Conservation (phyloP, 1,140 invertebrate genomes). For the Hylaeus volcanicus region DNA sequence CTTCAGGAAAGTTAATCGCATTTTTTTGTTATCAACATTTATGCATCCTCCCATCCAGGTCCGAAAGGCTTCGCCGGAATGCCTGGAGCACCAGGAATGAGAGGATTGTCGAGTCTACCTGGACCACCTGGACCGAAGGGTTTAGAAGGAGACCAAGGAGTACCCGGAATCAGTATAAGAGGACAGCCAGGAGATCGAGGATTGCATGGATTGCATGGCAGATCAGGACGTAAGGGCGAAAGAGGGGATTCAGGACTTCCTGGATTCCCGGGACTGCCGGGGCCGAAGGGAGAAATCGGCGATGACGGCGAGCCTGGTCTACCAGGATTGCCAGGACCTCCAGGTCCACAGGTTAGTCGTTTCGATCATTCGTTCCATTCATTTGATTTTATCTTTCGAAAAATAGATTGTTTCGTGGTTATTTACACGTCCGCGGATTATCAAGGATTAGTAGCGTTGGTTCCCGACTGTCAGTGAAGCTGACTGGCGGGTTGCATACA, state of each 20-base stretch:
- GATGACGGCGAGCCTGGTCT: conserved; percentile 79
- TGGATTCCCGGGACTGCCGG: conserved; percentile 69
- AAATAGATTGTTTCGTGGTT: too few relatives aligned
- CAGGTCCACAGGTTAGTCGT: conserved; percentile 71
- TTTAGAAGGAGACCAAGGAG: conserved; percentile 70
- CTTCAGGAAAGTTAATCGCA: too few relatives aligned
- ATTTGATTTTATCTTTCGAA: neutral
- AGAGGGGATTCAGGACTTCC: conserved; percentile 65
- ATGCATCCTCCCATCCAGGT: conserved; percentile 52
- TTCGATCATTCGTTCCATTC: neutral
- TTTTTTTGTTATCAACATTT: neutral
- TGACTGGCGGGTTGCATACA: too few relatives aligned
- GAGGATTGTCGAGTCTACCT: conserved; percentile 77
- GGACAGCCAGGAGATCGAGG: conserved; percentile 81
- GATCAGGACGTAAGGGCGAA: conserved; percentile 76
- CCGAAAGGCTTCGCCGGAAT: conserved; percentile 71
- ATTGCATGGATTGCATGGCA: conserved; percentile 73
- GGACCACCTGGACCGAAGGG: conserved; percentile 82
- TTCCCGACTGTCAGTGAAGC: too few relatives aligned
- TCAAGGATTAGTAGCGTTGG: too few relatives aligned
- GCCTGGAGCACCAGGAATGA: conserved; percentile 78
- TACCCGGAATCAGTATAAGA: conserved; percentile 71
- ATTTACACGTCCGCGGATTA: too few relatives aligned
- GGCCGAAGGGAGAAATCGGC: conserved; percentile 80
- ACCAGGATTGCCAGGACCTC: conserved; percentile 78